A percentile compares a stretch with the other conserved stretches of the same genome.
phyloP scores from a whole-genome alignment of 1,140 invertebrate genomes.

The Drosophila orosa region DNA sequence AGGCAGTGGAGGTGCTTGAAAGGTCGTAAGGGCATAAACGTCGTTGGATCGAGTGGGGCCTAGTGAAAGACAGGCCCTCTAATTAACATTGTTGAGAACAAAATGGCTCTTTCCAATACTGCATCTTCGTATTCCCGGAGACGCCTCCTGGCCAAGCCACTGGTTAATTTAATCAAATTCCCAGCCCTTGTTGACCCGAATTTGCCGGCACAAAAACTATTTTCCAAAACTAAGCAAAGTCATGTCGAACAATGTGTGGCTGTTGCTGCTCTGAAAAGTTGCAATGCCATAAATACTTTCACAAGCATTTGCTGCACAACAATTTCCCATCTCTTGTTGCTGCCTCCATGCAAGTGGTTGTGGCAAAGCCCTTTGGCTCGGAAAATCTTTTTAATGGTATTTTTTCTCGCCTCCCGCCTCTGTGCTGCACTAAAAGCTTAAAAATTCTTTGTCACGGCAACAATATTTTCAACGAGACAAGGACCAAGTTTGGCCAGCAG shows the following conservation, averaged over 20 bases:
- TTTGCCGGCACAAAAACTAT: constrained; percentile 32
- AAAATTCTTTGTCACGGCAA: constrained; percentile 69
- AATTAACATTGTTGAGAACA: constrained; percentile 7
- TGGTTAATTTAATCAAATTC: constrained; percentile 43
- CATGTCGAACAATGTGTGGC: constrained; percentile 43
- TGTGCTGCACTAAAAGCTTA: constrained; percentile 53
- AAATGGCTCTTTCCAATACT: not conserved
- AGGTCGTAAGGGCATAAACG: constrained; percentile 35
- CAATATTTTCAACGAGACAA: constrained; percentile 54
- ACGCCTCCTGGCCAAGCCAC: not conserved
- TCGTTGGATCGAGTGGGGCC: constrained; percentile 3
- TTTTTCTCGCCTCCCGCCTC: not conserved
- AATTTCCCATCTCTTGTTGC: constrained; percentile 35
- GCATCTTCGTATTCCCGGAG: not conserved
- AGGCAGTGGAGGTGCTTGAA: constrained; percentile 23
- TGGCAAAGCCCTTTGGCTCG: constrained; percentile 24
- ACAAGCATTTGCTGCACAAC: constrained; percentile 31
- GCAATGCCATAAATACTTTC: constrained; percentile 47
- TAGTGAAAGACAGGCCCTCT: constrained; percentile 2
- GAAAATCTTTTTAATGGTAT: constrained; percentile 62
- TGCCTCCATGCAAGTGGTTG: constrained; percentile 33
- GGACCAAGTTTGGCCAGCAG: constrained; percentile 19
- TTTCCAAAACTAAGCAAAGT: constrained; percentile 32
- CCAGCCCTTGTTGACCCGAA: constrained; percentile 18
- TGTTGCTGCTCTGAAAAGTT: constrained; percentile 34